Percentiles rank a stretch among this genome's conserved stretches.
Evolutionary conservation across 1,140 invertebrate genomes (phyloP).

Genomic region (Drosophila ogumai): DNA sequence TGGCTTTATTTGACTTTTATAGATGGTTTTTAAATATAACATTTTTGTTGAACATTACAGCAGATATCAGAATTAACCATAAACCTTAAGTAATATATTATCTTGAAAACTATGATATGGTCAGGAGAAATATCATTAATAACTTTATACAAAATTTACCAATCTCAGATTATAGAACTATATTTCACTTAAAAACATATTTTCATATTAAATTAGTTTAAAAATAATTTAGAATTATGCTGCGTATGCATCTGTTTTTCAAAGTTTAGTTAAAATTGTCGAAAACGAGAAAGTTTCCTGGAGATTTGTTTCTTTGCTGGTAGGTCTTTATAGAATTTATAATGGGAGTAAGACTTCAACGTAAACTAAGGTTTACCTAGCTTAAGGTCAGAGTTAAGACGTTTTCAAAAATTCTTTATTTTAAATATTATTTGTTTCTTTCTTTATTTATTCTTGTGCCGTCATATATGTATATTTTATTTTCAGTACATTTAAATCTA

Average conservation of each 20-base stretch:
- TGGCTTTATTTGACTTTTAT: neutral
- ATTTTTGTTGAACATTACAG: neutral
- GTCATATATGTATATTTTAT: neutral
- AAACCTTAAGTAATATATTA: neutral
- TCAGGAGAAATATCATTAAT: too few relatives aligned
- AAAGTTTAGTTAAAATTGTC: neutral
- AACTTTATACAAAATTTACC: too few relatives aligned
- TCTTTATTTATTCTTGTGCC: too few relatives aligned
- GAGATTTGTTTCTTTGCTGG: too few relatives aligned
- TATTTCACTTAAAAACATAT: too few relatives aligned
- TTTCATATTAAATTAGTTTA: too few relatives aligned
- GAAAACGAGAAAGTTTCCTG: neutral
- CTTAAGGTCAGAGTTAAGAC: neutral
- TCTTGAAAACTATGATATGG: neutral
- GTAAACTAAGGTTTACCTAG: neutral
- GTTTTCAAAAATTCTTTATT: neutral
- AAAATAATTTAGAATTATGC: too few relatives aligned
- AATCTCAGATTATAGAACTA: neutral
- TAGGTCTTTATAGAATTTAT: neutral
- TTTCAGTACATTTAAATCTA: neutral
- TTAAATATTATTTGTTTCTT: too few relatives aligned
- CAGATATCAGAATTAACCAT: neutral
- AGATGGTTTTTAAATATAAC: neutral
- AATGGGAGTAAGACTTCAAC: neutral
- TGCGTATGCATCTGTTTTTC: neutral